Conservation (phyloP, 2,113 vertebrate genomes). For the Ibidorhyncha struthersii region DNA sequence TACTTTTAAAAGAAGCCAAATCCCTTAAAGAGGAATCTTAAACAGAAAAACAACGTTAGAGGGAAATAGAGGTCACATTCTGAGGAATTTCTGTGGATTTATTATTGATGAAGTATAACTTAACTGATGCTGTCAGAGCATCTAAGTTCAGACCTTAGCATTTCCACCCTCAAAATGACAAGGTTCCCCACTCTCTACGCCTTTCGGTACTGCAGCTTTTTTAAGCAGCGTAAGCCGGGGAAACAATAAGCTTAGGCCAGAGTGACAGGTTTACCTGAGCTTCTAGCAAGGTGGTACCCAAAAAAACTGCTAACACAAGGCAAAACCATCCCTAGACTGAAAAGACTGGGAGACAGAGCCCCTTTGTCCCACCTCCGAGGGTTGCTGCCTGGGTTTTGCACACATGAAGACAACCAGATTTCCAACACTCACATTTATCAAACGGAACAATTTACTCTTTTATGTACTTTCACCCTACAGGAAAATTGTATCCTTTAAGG, state of each 20-base stretch:
- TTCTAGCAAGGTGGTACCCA: not conserved
- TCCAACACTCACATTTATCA: not conserved
- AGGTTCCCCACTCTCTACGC: not conserved
- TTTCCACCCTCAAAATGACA: not conserved
- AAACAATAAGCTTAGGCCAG: not conserved
- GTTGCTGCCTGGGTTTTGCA: not conserved
- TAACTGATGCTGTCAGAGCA: not conserved
- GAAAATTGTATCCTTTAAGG: not conserved
- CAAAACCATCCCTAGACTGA: not conserved
- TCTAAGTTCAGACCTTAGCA: not conserved
- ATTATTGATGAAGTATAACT: not conserved
- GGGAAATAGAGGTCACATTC: not conserved
- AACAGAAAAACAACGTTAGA: not conserved
- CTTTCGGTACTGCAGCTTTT: not conserved
- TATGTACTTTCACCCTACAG: not conserved
- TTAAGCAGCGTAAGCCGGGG: not conserved
- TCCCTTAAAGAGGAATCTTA: not conserved
- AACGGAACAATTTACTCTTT: not conserved
- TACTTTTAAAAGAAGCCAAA: not conserved
- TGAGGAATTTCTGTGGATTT: not conserved
- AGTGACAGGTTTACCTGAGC: not conserved
- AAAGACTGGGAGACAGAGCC: not conserved
- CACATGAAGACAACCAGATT: rapidly evolving
- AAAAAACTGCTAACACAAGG: not conserved
- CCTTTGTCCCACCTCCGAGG: too few relatives aligned